phyloP scores from a whole-genome alignment of 2,888 invertebrate species.

The Leucoma salicis region DNA sequence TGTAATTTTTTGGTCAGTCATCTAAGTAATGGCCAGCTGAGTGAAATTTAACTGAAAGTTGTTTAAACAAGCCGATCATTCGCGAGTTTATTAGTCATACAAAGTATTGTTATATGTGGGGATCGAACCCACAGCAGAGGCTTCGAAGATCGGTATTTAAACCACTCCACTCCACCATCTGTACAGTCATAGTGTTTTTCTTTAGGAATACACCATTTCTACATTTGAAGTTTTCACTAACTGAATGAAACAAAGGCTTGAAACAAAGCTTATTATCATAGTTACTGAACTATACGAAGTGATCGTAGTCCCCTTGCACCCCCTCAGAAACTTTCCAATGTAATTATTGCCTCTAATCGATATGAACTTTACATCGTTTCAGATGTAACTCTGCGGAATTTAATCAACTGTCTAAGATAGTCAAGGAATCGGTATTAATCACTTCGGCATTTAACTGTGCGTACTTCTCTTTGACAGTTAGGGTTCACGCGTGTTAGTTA shows the following conservation, averaged over 20 bases:
- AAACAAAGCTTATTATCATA: no score
- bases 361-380: conserved; percentile 63
- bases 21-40: no score
- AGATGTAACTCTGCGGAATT: conserved; percentile 61
- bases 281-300: conserved; percentile 32
- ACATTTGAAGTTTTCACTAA: not conserved
- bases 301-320: conserved; percentile 32
- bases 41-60: no score
- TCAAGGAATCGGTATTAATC: conserved; percentile 49
- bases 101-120: no score
- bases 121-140: no score
- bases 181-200: no score
- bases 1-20: no score
- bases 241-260: conserved; percentile 1
- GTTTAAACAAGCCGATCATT: no score
- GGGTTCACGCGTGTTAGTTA: conserved; percentile 37
- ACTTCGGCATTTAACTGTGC: conserved; percentile 32
- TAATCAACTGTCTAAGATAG: conserved; percentile 72
- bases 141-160: no score
- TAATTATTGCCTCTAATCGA: conserved; percentile 67
- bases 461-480: conserved; percentile 43
- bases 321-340: conserved; percentile 43
- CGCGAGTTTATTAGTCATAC: no score
- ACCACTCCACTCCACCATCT: no score
- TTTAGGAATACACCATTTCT: no score